Conservation (phyloP, 2,113 vertebrate species). For the Sylvia atricapilla region DNA sequence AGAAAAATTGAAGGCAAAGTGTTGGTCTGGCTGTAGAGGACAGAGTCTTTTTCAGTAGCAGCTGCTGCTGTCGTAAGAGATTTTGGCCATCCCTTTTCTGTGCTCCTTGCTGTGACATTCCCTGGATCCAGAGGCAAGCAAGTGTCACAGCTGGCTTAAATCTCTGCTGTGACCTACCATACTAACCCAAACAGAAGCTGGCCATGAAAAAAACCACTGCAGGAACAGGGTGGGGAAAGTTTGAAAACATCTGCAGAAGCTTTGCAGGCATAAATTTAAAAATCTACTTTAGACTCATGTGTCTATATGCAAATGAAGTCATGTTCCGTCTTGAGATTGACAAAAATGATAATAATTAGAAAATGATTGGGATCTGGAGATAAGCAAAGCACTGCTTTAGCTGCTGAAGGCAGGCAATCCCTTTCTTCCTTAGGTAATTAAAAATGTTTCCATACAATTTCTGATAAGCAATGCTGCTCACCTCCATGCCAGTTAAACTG, state of each 20-base stretch:
- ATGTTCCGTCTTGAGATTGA: background rate
- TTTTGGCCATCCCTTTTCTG: background rate
- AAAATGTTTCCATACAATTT: background rate
- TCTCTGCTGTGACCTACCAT: background rate
- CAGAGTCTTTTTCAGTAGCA: constrained; percentile 18
- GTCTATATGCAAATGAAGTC: background rate
- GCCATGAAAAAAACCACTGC: background rate
- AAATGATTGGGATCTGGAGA: background rate
- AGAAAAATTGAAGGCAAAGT: background rate
- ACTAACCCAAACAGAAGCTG: background rate
- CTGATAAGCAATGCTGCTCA: background rate
- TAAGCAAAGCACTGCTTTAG: background rate
- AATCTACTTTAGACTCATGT: background rate
- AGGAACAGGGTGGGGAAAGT: background rate
- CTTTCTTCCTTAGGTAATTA: background rate
- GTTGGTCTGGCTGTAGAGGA: background rate
- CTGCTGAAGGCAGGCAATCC: background rate
- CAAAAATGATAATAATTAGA: background rate
- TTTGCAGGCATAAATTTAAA: background rate
- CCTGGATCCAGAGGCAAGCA: background rate
- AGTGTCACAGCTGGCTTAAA: background rate
- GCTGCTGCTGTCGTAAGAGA: constrained; percentile 30
- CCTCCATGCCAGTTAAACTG: background rate
- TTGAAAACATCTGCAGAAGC: background rate
- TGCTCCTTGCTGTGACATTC: constrained; percentile 15